Evolutionary conservation across 2,797 vertebrate genomes (phyloP).

Genomic region (Eulemur rubriventer): DNA sequence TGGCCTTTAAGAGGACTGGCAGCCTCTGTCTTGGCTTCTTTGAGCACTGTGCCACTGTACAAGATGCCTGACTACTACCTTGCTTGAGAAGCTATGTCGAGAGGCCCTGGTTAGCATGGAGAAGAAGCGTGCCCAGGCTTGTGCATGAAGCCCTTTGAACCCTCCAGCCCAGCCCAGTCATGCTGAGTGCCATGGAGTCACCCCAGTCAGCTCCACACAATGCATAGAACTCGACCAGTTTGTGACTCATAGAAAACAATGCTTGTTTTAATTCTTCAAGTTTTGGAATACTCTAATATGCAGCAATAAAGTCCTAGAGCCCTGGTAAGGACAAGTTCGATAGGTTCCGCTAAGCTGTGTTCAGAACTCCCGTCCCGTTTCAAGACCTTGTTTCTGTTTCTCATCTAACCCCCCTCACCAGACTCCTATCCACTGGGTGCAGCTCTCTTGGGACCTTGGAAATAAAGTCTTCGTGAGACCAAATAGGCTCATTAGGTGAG

Average conservation of each 20-base stretch:
- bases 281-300: background rate
- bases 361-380: background rate
- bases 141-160: background rate
- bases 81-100: background rate
- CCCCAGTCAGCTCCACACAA: accelerated
- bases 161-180: background rate
- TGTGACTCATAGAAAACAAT: background rate
- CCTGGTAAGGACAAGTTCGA: background rate
- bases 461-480: background rate
- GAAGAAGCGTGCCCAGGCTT: no score
- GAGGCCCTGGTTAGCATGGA: background rate
- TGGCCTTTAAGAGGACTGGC: background rate
- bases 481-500: background rate
- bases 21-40: background rate
- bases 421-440: background rate
- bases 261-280: background rate
- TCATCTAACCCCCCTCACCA: background rate
- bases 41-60: accelerated
- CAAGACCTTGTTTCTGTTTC: background rate
- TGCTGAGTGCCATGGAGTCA: background rate
- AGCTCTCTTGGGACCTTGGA: background rate
- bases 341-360: background rate
- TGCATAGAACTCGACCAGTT: background rate
- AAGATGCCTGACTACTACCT: background rate
- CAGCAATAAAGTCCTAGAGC: background rate